Percentiles rank a stretch among this genome's conserved stretches.
Conservation (phyloP, 2,113 vertebrate genomes). For the Centrocercus urophasianus region DNA sequence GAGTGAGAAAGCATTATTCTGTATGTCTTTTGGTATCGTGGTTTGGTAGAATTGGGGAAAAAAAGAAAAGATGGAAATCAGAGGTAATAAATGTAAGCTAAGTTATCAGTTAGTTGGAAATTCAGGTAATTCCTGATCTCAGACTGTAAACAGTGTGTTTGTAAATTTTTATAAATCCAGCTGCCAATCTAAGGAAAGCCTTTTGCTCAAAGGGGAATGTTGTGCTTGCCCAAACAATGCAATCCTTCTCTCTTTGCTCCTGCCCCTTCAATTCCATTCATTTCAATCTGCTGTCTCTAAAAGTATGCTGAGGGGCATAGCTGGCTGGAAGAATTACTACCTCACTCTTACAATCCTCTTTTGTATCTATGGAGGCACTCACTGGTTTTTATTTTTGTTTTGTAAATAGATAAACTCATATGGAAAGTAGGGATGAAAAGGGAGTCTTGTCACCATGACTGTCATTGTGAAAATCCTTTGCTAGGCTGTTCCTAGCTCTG, state of each 20-base stretch:
- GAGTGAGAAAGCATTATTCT: neutral
- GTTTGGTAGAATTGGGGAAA: neutral
- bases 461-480: neutral
- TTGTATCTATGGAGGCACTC: rapidly evolving
- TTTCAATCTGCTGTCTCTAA: rapidly evolving
- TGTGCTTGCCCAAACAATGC: neutral
- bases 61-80: neutral
- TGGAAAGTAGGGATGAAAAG: neutral
- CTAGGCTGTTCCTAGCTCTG: neutral
- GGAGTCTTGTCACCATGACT: neutral
- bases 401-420: neutral
- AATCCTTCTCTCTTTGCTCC: neutral
- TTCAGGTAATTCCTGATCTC: neutral
- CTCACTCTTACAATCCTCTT: neutral
- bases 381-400: rapidly evolving
- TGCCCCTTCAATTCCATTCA: neutral
- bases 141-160: neutral
- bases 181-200: neutral
- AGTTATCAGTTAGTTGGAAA: neutral
- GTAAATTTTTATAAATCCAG: neutral
- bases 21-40: neutral
- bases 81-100: neutral
- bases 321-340: neutral
- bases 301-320: no score
- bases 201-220: rapidly evolving